These are phyloP conservation scores for Seira musarum DNA, from an alignment of 2,888 invertebrate species.

Conservation along the genomic window DNA sequence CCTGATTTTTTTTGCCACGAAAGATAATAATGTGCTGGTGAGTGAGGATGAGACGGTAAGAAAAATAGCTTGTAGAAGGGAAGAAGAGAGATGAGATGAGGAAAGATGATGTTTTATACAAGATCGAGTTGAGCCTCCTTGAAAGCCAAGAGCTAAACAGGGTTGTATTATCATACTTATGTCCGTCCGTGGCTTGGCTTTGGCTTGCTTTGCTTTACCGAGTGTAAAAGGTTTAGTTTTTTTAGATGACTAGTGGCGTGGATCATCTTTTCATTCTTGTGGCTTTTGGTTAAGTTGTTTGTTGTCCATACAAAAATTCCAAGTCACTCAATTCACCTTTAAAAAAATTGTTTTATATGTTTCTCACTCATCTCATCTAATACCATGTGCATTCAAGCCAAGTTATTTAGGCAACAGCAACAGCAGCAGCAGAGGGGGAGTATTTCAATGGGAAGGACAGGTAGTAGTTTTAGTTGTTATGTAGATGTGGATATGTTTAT, in stretches of 20 bases:
- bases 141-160: neutral
- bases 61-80: neutral
- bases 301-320: constrained; percentile 17
- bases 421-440: constrained; percentile 19
- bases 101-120: neutral
- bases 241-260: neutral
- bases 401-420: no score
- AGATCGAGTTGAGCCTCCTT: neutral
- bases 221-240: constrained; percentile 7
- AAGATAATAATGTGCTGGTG: constrained; percentile 7
- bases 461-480: constrained; percentile 49
- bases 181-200: no score
- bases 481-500: constrained; percentile 59
- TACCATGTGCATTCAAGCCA: no score
- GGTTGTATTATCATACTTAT: constrained; percentile 8
- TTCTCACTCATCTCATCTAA: neutral
- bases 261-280: constrained; percentile 38
- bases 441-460: constrained; percentile 25
- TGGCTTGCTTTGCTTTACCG: no score
- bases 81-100: neutral
- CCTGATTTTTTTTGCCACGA: constrained; percentile 52
- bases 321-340: constrained; percentile 7
- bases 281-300: constrained; percentile 39
- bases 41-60: neutral
- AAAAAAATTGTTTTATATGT: constrained; percentile 3